Conservation (phyloP, 2,113 vertebrate species). For the Grammomys dolichurus region DNA sequence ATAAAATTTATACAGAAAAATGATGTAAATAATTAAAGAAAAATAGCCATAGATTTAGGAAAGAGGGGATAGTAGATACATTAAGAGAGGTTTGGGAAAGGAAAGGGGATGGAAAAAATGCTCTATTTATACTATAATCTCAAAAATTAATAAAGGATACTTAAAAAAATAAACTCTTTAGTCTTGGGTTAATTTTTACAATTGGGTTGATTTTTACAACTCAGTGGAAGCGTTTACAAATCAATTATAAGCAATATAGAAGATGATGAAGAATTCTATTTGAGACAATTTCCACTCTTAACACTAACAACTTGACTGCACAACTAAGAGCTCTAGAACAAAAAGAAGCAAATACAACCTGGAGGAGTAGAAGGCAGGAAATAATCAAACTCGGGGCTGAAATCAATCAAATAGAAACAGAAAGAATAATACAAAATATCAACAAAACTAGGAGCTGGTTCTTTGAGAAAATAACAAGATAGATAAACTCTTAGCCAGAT, state of each 20-base stretch:
- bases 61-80: neutral
- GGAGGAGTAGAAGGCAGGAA: no score
- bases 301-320: no score
- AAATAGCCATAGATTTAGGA: no score
- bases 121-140: neutral
- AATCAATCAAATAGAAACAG: no score
- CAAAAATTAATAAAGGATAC: neutral
- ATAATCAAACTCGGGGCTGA: no score
- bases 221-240: neutral
- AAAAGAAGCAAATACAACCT: no score
- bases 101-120: neutral
- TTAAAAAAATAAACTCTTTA: neutral
- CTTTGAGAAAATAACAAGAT: no score
- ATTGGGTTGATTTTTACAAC: neutral
- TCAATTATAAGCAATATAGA: neutral
- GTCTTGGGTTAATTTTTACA: neutral
- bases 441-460: no score
- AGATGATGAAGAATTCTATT: neutral
- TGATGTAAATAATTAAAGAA: neutral
- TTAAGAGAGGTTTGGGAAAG: neutral
- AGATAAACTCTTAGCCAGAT: no score
- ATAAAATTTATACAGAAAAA: neutral
- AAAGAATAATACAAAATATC: no score
- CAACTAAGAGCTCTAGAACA: no score
- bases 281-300: neutral